Percentiles rank a stretch among this genome's conserved stretches.
Conservation (phyloP, 2,888 invertebrate genomes). For the Drosophila multiciliata region DNA sequence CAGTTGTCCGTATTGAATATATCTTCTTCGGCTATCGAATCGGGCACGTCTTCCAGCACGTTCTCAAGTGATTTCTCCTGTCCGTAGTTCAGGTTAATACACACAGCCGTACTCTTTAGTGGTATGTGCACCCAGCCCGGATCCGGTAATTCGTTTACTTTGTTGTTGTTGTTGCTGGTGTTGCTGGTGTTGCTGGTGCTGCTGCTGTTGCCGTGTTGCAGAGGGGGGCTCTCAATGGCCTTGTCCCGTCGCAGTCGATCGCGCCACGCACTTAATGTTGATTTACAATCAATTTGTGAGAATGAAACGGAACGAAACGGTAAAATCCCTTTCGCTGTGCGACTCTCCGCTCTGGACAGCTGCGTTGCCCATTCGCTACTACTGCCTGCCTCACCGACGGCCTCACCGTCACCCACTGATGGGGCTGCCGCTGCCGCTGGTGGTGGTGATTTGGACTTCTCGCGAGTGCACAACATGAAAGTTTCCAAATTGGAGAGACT, state of each 20-base stretch:
- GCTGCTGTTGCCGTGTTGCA: constrained; percentile 43
- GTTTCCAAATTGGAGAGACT: constrained; percentile 84
- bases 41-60: constrained; percentile 77
- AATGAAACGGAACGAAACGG: constrained; percentile 94
- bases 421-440: constrained; percentile 44
- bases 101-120: constrained; percentile 75
- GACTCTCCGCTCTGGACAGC: constrained; percentile 87
- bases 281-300: constrained; percentile 92
- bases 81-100: constrained; percentile 78
- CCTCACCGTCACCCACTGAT: constrained; percentile 30
- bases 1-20: constrained; percentile 71
- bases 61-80: constrained; percentile 80
- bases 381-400: constrained; percentile 55
- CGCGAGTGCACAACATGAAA: constrained; percentile 74
- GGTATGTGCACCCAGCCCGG: constrained; percentile 82
- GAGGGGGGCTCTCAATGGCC: constrained; percentile 75
- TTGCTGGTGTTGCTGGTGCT: constrained; percentile 29
- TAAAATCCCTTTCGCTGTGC: constrained; percentile 86
- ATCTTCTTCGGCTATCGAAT: constrained; percentile 82
- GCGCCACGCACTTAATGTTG: constrained; percentile 82
- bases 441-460: constrained; percentile 80
- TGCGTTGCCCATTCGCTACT: constrained; percentile 82
- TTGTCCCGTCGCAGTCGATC: constrained; percentile 82
- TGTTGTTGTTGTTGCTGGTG: constrained; percentile 46
- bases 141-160: constrained; percentile 35